Evolutionary conservation across 1,140 invertebrate species (phyloP), one percentile per base, ranked within the genome.

Genomic region (Asbolus verrucosus): DNA sequence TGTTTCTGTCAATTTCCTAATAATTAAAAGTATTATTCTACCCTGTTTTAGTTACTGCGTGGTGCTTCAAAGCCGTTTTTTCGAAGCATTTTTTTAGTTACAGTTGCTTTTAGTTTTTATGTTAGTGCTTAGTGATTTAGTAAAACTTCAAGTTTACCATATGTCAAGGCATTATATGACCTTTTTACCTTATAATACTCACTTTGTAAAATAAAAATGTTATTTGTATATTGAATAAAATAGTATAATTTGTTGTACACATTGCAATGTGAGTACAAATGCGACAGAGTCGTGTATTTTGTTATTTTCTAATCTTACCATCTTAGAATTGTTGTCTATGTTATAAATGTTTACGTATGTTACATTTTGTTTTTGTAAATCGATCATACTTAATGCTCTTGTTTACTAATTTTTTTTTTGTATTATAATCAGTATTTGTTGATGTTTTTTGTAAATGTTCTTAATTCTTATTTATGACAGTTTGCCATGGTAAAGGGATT

Each of bases 401-500:
- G 69, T 61, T 60, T 67, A 70, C 61, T 71, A 70, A 59, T 62
- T 71, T 63, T 66, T n/a, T 70, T 61, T 65, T 71, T 71, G 69
- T 69, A 72, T 63, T 73, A 66, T 71, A 70, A 67, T 70, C 72
- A 70, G 65, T 71, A 74, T 72, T 69, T 67, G 50, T 69, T 67
- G 39, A 59, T 73, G 61, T 71, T 65, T 60, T 67, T 69, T 72
- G 67, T 73, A 43, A 72, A 71, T 71, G 63, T 54, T 50, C 41
- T 33, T 62, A 67, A 33, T 72, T 70, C 41, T 72, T 65, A 74
- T 72, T 70, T 67, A 67, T 67, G 65, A 72, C 60, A 74, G 43
- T 73, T 77, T 79, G 77, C 78, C 77, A 79, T 78, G 78, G 77
- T 79, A 78, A 73, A 77, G 77, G 78, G 77, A 73, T 79, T 75